Evolutionary conservation across 1,140 invertebrate genomes (phyloP).

Genomic region (Glossosoma conforme): DNA sequence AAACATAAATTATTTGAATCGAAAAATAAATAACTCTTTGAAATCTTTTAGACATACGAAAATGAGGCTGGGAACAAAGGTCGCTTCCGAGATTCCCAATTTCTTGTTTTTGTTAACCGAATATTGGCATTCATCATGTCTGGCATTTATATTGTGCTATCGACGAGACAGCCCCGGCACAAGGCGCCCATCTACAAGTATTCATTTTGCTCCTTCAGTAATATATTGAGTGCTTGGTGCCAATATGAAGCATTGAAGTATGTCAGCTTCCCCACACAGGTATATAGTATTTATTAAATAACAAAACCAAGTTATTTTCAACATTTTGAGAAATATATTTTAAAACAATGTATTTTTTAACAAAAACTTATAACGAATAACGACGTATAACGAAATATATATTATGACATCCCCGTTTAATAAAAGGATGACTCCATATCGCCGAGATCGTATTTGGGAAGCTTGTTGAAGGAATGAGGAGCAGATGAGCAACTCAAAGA

Average conservation of each 20-base stretch:
- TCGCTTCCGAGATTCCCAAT: slow-evolving; percentile 90
- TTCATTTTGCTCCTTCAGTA: slow-evolving; percentile 93
- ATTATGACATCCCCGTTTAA: no score
- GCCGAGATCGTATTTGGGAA: no score
- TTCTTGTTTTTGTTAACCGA: slow-evolving; percentile 92
- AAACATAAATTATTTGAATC: not conserved
- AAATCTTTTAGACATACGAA: slow-evolving; percentile 58
- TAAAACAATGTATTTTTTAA: no score
- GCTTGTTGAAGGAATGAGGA: no score
- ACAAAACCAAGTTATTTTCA: no score
- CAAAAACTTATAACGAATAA: no score
- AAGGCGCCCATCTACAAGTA: slow-evolving; percentile 92
- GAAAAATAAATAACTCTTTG: not conserved
- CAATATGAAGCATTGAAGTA: slow-evolving; percentile 99
- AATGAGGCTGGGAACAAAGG: slow-evolving; percentile 54
- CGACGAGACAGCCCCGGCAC: slow-evolving; percentile 63
- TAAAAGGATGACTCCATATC: no score
- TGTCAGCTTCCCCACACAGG: slow-evolving; percentile 96
- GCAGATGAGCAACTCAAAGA: no score
- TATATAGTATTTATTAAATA: slow-evolving; percentile 60
- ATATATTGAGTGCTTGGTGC: slow-evolving; percentile 98
- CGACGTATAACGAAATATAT: no score
- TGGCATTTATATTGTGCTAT: slow-evolving; percentile 51
- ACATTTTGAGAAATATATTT: no score
- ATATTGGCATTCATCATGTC: slow-evolving; percentile 79